Evolutionary conservation across 2,797 vertebrate genomes (phyloP).

Genomic region (Coccyzus lansbergi): DNA sequence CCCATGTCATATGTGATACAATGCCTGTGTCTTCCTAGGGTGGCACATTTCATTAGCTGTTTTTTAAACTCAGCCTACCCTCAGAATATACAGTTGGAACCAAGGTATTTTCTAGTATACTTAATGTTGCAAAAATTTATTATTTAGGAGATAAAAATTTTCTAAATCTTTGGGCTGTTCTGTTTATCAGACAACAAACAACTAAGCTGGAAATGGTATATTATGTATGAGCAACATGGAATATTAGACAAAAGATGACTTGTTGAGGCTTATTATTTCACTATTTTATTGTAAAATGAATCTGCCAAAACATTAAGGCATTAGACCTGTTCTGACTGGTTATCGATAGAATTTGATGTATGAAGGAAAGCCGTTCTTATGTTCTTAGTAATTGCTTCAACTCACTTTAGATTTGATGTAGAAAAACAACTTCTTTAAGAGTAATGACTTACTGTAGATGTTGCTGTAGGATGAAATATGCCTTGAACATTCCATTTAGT

Average conservation of each 20-base stretch:
- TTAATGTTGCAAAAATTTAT: background rate
- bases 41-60: background rate
- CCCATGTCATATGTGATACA: background rate
- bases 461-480: background rate
- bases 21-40: background rate
- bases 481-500: background rate
- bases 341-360: background rate
- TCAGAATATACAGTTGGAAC: conserved; percentile 28
- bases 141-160: background rate
- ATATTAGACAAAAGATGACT: background rate
- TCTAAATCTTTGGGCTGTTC: conserved; percentile 6
- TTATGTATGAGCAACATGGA: background rate
- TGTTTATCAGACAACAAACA: background rate
- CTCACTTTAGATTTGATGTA: background rate
- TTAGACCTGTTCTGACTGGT: background rate
- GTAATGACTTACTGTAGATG: background rate
- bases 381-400: background rate
- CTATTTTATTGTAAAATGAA: background rate
- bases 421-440: background rate
- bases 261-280: background rate
- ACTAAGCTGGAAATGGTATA: background rate
- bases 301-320: background rate
- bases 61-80: conserved; percentile 8
- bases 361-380: background rate
- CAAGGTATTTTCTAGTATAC: background rate